These are phyloP conservation scores for Chanos chanos DNA, from an alignment of 2,797 vertebrate species.

Conservation along the genomic window DNA sequence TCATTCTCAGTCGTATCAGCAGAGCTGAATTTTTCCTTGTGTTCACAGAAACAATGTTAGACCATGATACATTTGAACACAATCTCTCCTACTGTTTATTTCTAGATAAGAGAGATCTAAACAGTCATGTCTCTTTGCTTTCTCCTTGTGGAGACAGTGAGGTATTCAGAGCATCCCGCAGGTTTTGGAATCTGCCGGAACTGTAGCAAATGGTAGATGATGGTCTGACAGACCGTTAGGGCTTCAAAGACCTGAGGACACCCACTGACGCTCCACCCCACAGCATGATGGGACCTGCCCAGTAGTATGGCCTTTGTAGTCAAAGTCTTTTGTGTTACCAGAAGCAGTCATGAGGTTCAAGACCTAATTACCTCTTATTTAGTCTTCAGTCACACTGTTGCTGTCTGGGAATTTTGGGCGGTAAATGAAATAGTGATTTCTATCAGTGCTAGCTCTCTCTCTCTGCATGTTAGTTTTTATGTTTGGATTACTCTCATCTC, in stretches of 20 bases:
- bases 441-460: slow-evolving; percentile 23
- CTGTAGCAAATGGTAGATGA: slow-evolving; percentile 21
- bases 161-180: slow-evolving; percentile 12
- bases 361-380: slow-evolving; percentile 33
- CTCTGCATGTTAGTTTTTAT: slow-evolving; percentile 31
- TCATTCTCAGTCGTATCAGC: not conserved
- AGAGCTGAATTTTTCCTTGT: slow-evolving; percentile 12
- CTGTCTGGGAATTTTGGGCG: slow-evolving; percentile 28
- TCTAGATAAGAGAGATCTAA: slow-evolving; percentile 23
- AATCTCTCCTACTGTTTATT: slow-evolving; percentile 26
- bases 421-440: slow-evolving; percentile 46
- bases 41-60: slow-evolving; percentile 32
- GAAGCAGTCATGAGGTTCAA: slow-evolving; percentile 6
- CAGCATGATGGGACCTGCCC: slow-evolving; percentile 38
- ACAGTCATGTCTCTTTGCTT: slow-evolving; percentile 18
- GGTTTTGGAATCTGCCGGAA: slow-evolving; percentile 4
- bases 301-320: slow-evolving; percentile 4
- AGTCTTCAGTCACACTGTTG: slow-evolving; percentile 38
- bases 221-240: slow-evolving; percentile 26
- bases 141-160: slow-evolving; percentile 7
- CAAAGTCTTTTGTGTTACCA: slow-evolving; percentile 27
- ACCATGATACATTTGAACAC: not conserved
- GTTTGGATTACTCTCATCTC: slow-evolving; percentile 30
- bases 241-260: slow-evolving; percentile 30
- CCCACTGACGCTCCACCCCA: slow-evolving; percentile 25